Evolutionary conservation across 2,113 vertebrate genomes (phyloP), one percentile per base, ranked within the genome.

Genomic region (Psammodynastes pulverulentus): DNA sequence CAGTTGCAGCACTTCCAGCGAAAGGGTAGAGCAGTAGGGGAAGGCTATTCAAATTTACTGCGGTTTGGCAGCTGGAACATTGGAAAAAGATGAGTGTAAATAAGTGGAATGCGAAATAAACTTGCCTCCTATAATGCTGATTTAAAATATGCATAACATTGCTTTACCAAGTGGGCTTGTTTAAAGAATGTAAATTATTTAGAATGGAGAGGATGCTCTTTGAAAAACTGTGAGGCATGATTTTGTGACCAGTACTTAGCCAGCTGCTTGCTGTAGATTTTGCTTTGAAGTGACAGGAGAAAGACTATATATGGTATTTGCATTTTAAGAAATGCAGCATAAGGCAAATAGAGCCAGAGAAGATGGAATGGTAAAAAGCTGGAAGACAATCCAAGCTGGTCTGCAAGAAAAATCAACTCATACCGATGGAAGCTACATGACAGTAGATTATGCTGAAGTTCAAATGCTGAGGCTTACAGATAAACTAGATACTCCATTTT

Each of bases 21-120:
- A 97, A 93, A 72, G 67, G 92, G 96, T 97, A 96, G 95, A 96
- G 94, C 96, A 93, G 94, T 94, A 92, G 94, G 95, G 92, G 45
- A 93, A 96, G 90, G 95, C 96, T 88, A 95, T 97, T 96, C 94
- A 96, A 96, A 93, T 94, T 96, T 96, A 2, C 91, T 4, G 92
- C 95, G 94, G 91, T 94, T 95, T 92, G 94, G 94, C 92, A 52
- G 92, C 93, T 4, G 93, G 95, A 94, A 96, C 96, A 95, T 96
- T 95, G 94, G 94, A 95, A 90, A 94, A 96, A 93, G 93, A 94
- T 7, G 92, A 49, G 92, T 93, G 92, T 95, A 95, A 96, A 97
- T 97, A 96, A 97, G 96, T 94, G 95, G 94, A 95, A 97, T 94
- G 89, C n/a, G 93, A 94, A 96, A 95, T 96, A 96, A 95, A 95